Conservation (phyloP, 2,888 invertebrate species). For the Acanthosepion lycidas region DNA sequence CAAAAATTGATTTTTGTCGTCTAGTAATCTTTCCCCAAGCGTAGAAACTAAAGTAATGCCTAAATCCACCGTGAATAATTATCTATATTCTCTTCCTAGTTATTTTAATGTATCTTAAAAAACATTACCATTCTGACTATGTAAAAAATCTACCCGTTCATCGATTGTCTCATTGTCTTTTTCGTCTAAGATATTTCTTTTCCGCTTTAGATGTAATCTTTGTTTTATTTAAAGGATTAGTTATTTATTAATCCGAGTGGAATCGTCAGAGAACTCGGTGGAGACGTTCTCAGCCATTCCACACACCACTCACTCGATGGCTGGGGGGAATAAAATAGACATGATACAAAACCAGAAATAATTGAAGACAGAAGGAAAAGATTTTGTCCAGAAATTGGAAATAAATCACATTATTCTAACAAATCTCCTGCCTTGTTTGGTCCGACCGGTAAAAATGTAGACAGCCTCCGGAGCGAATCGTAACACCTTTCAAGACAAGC, state of each 20-base stretch:
- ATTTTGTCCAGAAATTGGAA: background rate
- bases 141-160: too few species aligned
- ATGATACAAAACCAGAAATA: background rate
- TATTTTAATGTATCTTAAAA: too few species aligned
- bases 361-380: background rate
- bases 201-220: background rate
- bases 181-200: too few species aligned
- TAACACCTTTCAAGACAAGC: background rate
- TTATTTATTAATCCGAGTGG: background rate
- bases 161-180: too few species aligned
- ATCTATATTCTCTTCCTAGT: too few species aligned
- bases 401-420: conserved; percentile 6
- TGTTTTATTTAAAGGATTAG: background rate
- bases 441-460: background rate
- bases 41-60: too few species aligned
- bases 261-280: background rate
- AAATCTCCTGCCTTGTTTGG: background rate
- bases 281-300: background rate
- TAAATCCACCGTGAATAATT: too few species aligned
- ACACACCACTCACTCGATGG: background rate
- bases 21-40: too few species aligned
- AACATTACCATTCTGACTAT: too few species aligned
- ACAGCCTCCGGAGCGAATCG: background rate
- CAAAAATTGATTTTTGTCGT: too few species aligned
- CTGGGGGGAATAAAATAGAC: background rate